Conservation (phyloP, 2,888 invertebrate genomes). For the Drosophila kokeensis region DNA sequence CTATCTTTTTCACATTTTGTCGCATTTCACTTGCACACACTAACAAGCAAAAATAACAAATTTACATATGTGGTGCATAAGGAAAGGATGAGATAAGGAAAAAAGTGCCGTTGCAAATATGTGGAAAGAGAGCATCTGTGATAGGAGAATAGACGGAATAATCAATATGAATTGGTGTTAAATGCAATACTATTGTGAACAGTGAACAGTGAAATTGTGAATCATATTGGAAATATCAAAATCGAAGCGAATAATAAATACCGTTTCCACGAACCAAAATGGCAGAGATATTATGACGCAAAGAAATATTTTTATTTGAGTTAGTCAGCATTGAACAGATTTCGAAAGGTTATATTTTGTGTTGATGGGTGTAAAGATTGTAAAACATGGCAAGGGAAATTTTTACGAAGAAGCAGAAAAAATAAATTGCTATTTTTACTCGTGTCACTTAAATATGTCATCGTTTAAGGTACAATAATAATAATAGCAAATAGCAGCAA, state of each 20-base stretch:
- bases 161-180: slow-evolving; percentile 25
- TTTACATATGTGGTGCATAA: slow-evolving; percentile 16
- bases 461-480: slow-evolving; percentile 17
- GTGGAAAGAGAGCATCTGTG: slow-evolving; percentile 31
- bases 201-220: slow-evolving; percentile 34
- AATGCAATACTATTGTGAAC: slow-evolving; percentile 25
- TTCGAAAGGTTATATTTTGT: slow-evolving; percentile 1
- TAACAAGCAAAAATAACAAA: slow-evolving; percentile 27
- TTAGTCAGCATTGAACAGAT: slow-evolving; percentile 34
- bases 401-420: background rate
- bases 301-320: slow-evolving; percentile 18
- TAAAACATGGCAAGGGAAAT: background rate
- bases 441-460: background rate
- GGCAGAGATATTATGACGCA: slow-evolving; percentile 49
- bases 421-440: slow-evolving; percentile 1
- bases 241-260: slow-evolving; percentile 27
- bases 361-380: background rate
- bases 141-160: slow-evolving; percentile 21
- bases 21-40: slow-evolving; percentile 23
- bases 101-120: slow-evolving; percentile 17
- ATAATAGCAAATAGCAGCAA: slow-evolving; percentile 2
- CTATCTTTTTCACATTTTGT: slow-evolving; percentile 3
- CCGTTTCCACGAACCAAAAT: slow-evolving; percentile 35
- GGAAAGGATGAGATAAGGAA: slow-evolving; percentile 25
- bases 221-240: slow-evolving; percentile 46